Evolutionary conservation across 2,113 vertebrate species (phyloP).

Genomic region (Pandion haliaetus): DNA sequence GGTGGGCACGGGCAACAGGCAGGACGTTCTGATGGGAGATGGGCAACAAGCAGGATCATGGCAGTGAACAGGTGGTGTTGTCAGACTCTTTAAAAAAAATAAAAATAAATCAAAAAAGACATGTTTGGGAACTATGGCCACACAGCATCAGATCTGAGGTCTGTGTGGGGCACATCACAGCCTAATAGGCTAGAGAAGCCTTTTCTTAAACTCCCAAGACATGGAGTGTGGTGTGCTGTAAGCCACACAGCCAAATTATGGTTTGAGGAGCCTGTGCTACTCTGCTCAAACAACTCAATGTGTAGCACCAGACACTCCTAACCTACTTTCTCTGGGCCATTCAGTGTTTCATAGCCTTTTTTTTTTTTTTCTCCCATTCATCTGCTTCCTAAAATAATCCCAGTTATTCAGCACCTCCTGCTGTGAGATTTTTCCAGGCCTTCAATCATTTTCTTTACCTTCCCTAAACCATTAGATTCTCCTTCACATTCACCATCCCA

Average conservation of each 20-base stretch:
- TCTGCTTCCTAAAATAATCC: background rate
- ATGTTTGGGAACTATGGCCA: background rate
- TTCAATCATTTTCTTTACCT: background rate
- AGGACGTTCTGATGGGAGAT: background rate
- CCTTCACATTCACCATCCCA: rapidly evolving
- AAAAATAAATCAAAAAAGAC: background rate
- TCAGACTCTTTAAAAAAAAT: background rate
- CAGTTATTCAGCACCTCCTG: background rate
- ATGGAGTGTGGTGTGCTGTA: rapidly evolving
- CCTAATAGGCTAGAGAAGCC: background rate
- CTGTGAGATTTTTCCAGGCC: background rate
- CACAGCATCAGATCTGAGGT: background rate
- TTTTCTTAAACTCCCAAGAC: background rate
- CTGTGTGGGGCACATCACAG: background rate
- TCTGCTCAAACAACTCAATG: rapidly evolving
- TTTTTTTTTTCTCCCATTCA: background rate
- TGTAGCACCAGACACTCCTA: background rate
- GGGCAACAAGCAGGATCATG: background rate
- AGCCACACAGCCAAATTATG: background rate
- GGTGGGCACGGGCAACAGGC: rapidly evolving
- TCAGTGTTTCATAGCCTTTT: background rate
- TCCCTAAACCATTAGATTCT: background rate
- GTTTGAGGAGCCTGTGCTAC: background rate
- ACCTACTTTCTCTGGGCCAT: background rate
- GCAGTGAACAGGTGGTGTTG: background rate